Percentiles rank a stretch among this genome's conserved stretches.
phyloP scores from a whole-genome alignment of 2,888 invertebrate genomes.

The Drosophila villosipedis region DNA sequence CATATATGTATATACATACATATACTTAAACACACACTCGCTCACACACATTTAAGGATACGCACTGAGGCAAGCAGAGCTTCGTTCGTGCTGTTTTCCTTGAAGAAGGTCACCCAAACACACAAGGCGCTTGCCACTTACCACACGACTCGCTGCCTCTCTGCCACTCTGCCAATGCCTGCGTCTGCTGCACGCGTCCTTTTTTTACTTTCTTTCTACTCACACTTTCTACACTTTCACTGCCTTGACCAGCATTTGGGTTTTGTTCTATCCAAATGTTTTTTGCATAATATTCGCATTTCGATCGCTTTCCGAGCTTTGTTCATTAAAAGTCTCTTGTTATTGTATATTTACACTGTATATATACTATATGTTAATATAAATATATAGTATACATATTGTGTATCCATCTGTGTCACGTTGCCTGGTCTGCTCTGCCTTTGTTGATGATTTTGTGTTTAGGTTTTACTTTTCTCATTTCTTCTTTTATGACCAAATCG shows the following conservation, averaged over 20 bases:
- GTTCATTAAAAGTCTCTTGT: slow-evolving; percentile 43
- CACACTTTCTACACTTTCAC: slow-evolving; percentile 41
- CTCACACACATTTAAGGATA: slow-evolving; percentile 8
- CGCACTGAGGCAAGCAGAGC: slow-evolving; percentile 29
- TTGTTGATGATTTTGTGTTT: slow-evolving; percentile 23
- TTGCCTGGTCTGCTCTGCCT: slow-evolving; percentile 14
- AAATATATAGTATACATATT: slow-evolving; percentile 20
- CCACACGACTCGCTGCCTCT: background rate
- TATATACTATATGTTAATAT: too few species aligned
- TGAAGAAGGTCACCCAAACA: slow-evolving; percentile 68
- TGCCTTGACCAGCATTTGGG: slow-evolving; percentile 62
- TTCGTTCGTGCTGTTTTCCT: slow-evolving; percentile 60
- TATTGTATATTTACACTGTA: background rate
- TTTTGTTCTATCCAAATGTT: slow-evolving; percentile 34
- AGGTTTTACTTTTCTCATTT: slow-evolving; percentile 25
- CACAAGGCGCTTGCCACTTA: background rate
- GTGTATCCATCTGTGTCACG: slow-evolving; percentile 38
- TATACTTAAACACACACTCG: slow-evolving; percentile 1
- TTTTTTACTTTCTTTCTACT: background rate
- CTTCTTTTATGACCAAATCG: slow-evolving; percentile 51
- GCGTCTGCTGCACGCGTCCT: slow-evolving; percentile 1
- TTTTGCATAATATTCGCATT: slow-evolving; percentile 58
- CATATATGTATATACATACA: background rate
- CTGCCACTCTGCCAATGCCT: background rate
- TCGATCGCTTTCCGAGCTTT: slow-evolving; percentile 38